A percentile compares a stretch with the other conserved stretches of the same genome.
These are phyloP conservation scores for Cheilosia vernalis DNA, from an alignment of 2,888 invertebrate species.

Conservation along the genomic window DNA sequence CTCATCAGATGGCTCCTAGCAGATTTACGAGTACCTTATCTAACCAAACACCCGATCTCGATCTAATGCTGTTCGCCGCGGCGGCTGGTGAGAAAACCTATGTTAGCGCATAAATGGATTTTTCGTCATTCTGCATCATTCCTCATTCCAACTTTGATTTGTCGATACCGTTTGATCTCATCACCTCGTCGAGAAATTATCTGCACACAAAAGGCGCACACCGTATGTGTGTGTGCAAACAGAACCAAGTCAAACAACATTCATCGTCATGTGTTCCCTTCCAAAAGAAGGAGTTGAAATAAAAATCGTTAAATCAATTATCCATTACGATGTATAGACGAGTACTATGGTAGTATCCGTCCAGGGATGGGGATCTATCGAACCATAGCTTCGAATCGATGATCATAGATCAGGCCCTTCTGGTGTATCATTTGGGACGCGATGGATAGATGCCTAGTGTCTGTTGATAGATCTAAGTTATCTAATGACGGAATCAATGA, in stretches of 20 bases:
- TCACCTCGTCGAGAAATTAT: slow-evolving; percentile 63
- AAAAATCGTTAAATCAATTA: slow-evolving; percentile 70
- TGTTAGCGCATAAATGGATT: slow-evolving; percentile 59
- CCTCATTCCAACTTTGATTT: slow-evolving; percentile 67
- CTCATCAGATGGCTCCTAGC: slow-evolving; percentile 52
- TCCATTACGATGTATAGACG: slow-evolving; percentile 56
- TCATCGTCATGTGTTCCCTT: slow-evolving; percentile 11
- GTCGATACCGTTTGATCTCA: slow-evolving; percentile 75
- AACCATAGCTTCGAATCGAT: slow-evolving; percentile 30
- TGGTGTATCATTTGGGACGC: slow-evolving; percentile 59
- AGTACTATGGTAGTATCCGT: neutral
- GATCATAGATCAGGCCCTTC: slow-evolving; percentile 73
- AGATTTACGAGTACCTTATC: slow-evolving; percentile 38
- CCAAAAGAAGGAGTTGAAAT: slow-evolving; percentile 16
- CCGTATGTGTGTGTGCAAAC: slow-evolving; percentile 16
- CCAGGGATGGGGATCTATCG: slow-evolving; percentile 14
- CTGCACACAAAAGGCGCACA: slow-evolving; percentile 41
- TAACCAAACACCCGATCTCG: slow-evolving; percentile 38
- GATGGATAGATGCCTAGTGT: slow-evolving; percentile 55
- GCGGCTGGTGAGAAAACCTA: slow-evolving; percentile 65
- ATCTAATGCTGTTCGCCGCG: slow-evolving; percentile 47
- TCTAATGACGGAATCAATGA: slow-evolving; percentile 73
- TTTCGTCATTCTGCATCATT: slow-evolving; percentile 30
- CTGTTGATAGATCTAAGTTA: slow-evolving; percentile 63
- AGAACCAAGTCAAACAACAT: slow-evolving; percentile 29